Evolutionary conservation across 92 coral and sea anemone species (phyloP).

Genomic region (Desmophyllum pertusum): DNA sequence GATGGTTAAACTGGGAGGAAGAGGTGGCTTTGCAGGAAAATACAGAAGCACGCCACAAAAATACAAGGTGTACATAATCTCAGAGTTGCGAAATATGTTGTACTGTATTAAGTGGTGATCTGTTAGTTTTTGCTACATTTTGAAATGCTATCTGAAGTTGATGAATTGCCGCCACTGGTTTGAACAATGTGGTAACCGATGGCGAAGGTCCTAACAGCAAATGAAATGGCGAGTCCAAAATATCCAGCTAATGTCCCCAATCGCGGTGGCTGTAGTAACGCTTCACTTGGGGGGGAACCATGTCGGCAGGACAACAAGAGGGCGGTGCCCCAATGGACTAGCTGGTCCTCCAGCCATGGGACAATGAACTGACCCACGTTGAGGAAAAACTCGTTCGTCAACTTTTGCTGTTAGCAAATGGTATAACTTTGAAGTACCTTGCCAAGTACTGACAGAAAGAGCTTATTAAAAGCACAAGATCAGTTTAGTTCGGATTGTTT

Average conservation of each 20-base stretch:
- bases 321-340: slow-evolving; percentile 81
- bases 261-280: slow-evolving; percentile 87
- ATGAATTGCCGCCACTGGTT: background rate
- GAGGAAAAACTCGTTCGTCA: slow-evolving; percentile 59
- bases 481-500: too few relatives aligned
- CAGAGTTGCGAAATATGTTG: slow-evolving; percentile 54
- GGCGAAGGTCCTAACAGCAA: slow-evolving; percentile 74
- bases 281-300: slow-evolving; percentile 85
- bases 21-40: slow-evolving; percentile 81
- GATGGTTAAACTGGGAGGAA: slow-evolving; percentile 76
- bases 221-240: slow-evolving; percentile 67
- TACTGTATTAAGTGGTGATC: slow-evolving; percentile 30
- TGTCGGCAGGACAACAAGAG: slow-evolving; percentile 71
- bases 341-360: slow-evolving; percentile 64
- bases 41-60: slow-evolving; percentile 66
- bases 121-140: too few relatives aligned
- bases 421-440: slow-evolving; percentile 73
- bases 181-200: slow-evolving; percentile 52
- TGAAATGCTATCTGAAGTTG: too few relatives aligned
- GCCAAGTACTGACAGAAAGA: slow-evolving; percentile 63
- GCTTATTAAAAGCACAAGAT: slow-evolving; percentile 61
- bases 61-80: slow-evolving; percentile 51
- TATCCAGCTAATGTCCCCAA: slow-evolving; percentile 69
- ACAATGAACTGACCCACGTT: slow-evolving; percentile 76
- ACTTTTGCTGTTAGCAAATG: slow-evolving; percentile 25